phyloP scores from a whole-genome alignment of 2,797 vertebrate species.

The Coreius guichenoti region DNA sequence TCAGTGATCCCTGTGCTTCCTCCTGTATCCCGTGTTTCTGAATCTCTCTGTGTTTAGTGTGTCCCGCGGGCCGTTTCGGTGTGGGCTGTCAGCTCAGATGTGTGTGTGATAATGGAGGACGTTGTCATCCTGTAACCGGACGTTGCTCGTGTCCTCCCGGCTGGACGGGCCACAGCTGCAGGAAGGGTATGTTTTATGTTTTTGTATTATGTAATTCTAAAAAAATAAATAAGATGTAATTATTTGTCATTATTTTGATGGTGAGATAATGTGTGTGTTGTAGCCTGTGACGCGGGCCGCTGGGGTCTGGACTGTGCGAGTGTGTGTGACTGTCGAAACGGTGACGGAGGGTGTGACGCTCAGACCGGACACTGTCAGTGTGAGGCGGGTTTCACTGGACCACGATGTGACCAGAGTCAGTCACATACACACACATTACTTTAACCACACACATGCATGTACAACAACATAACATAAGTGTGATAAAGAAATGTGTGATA shows the following conservation, averaged over 20 bases:
- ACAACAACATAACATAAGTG: background rate
- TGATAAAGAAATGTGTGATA: background rate
- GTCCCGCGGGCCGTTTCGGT: constrained; percentile 86
- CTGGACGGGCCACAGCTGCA: constrained; percentile 87
- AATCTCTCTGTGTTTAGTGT: constrained; percentile 72
- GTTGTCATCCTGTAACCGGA: constrained; percentile 84
- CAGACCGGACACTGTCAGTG: constrained; percentile 86
- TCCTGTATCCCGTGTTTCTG: background rate
- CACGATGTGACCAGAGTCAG: constrained; percentile 83
- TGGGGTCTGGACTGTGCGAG: constrained; percentile 86
- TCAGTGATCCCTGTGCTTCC: background rate
- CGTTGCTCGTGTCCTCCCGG: constrained; percentile 86
- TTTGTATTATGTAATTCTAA: background rate
- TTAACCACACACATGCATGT: background rate
- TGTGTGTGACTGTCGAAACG: constrained; percentile 83
- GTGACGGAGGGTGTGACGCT: constrained; percentile 82
- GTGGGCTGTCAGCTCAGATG: constrained; percentile 85
- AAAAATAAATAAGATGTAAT: background rate
- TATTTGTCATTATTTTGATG: background rate
- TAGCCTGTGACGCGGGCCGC: constrained; percentile 85
- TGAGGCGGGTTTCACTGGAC: constrained; percentile 84
- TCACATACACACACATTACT: background rate
- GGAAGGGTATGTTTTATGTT: constrained; percentile 78
- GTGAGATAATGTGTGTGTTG: constrained; percentile 13
- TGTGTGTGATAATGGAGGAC: constrained; percentile 85